Evolutionary conservation across 1,140 invertebrate species (phyloP).

Genomic region (Limonius californicus): DNA sequence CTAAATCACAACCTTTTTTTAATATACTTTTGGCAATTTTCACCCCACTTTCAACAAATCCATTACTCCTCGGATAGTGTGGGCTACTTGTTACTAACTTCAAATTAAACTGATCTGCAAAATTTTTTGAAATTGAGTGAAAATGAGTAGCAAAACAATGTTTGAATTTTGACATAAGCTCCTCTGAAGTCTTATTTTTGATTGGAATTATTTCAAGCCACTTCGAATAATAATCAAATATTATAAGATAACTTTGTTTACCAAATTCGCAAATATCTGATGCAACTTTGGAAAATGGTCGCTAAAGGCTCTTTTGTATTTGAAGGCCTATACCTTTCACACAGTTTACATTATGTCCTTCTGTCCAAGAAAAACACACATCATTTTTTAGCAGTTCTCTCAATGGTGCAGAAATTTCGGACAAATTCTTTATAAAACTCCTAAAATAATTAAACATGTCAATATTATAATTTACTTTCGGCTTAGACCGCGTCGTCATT

Average conservation of each 20-base stretch:
- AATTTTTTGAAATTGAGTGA: not conserved
- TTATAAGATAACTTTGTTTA: not conserved
- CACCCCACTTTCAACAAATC: no score
- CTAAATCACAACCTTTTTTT: no score
- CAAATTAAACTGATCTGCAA: no score
- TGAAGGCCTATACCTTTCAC: not conserved
- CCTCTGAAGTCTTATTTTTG: no score
- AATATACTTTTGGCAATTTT: no score
- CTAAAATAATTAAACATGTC: no score
- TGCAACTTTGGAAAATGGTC: constrained; percentile 25
- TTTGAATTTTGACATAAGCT: no score
- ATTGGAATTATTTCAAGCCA: not conserved
- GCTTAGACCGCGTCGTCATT: no score
- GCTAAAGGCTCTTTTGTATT: constrained; percentile 16
- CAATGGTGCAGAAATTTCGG: not conserved
- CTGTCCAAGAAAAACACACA: not conserved
- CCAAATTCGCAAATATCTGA: constrained; percentile 25
- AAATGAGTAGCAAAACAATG: not conserved
- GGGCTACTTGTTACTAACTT: no score
- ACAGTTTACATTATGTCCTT: constrained; percentile 24
- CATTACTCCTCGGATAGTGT: no score
- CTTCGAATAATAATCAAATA: not conserved
- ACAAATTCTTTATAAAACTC: not conserved
- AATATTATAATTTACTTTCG: no score
- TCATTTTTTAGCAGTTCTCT: not conserved